Evolutionary conservation across 92 coral and sea anemone species (phyloP).

Genomic region (Siderastrea siderea): DNA sequence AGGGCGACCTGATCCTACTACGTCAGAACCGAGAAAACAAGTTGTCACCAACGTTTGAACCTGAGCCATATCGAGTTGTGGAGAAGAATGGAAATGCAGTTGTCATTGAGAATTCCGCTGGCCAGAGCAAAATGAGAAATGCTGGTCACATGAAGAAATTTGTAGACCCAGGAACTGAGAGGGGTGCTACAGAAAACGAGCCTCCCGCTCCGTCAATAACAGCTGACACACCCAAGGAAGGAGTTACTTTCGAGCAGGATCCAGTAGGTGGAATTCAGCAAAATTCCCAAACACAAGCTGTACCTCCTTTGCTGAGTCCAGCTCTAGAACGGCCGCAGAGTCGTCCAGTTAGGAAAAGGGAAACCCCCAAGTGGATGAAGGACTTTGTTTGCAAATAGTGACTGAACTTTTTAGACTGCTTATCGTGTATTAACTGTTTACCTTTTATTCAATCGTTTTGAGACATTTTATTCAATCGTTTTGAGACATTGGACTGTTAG

Average conservation of each 20-base stretch:
- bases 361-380: slow-evolving; percentile 5
- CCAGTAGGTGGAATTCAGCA: background rate
- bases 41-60: background rate
- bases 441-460: no score
- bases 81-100: no score
- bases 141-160: background rate
- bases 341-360: background rate
- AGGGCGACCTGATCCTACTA: no score
- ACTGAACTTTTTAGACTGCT: slow-evolving; percentile 11
- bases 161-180: slow-evolving; percentile 5
- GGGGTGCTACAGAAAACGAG: slow-evolving; percentile 4
- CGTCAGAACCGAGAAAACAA: slow-evolving; percentile 10
- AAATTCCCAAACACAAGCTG: slow-evolving; percentile 14
- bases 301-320: slow-evolving; percentile 7
- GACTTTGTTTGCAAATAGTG: slow-evolving; percentile 9
- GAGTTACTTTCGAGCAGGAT: background rate
- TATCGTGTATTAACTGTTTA: slow-evolving; percentile 4
- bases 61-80: no score
- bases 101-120: no score
- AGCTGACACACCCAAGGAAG: slow-evolving; percentile 18
- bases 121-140: background rate
- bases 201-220: slow-evolving; percentile 6
- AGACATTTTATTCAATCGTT: no score
- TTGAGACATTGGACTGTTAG: background rate
- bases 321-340: background rate